phyloP scores from a whole-genome alignment of 2,888 invertebrate species.

The Coleophora flavipennella region DNA sequence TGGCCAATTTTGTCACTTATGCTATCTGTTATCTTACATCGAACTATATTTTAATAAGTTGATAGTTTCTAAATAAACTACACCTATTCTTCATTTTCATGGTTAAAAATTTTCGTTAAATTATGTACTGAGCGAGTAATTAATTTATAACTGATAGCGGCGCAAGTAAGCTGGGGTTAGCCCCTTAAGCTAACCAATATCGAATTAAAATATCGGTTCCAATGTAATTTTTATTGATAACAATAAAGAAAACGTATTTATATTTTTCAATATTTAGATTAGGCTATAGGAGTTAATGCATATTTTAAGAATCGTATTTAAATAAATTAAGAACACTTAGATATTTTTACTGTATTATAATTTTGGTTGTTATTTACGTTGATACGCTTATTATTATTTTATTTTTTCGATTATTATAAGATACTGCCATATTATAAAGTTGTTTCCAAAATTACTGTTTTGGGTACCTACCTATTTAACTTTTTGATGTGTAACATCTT shows the following conservation, averaged over 20 bases:
- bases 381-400: constrained; percentile 65
- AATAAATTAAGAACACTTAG: neutral
- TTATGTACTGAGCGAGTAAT: too few relatives aligned
- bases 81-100: too few relatives aligned
- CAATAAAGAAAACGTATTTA: constrained; percentile 1
- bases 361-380: constrained; percentile 8
- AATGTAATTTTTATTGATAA: neutral
- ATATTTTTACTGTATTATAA: constrained; percentile 4
- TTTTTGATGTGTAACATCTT: too few relatives aligned
- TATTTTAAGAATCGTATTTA: constrained; percentile 1
- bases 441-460: constrained; percentile 15
- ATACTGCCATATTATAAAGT: constrained; percentile 50
- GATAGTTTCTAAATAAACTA: too few relatives aligned
- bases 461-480: neutral
- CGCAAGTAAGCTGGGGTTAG: too few relatives aligned
- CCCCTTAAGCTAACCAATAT: too few relatives aligned
- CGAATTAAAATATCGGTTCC: too few relatives aligned
- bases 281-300: neutral
- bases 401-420: constrained; percentile 35
- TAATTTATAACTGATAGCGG: too few relatives aligned
- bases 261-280: constrained; percentile 18
- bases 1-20: too few relatives aligned
- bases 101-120: too few relatives aligned
- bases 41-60: too few relatives aligned
- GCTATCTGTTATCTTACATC: too few relatives aligned